Base-by-base conservation (phyloP, 2,113 vertebrate genomes). In the Xiphophorus couchianus region DNA sequence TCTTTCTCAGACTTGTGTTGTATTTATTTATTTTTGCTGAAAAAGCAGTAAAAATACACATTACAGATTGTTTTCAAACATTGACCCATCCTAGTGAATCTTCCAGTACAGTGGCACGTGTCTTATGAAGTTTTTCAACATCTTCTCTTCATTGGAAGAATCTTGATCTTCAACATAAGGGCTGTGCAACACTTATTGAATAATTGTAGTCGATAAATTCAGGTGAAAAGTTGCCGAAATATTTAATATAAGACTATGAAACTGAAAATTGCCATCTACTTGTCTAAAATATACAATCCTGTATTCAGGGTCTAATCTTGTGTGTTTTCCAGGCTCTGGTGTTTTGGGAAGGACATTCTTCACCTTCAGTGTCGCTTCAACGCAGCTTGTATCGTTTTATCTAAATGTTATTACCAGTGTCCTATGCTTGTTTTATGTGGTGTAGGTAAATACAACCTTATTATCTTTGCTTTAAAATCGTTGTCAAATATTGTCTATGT, bases 271-370 rank as follows among this genome's bases (percentile, higher is more conserved):
- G 48, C 14, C 13, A 4, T 54, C 14, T 2, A 1, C 5, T 54
- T 54, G 6, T n/a, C 51, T 1, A n/a, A 58, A 58, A 10, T 3
- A 3, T 25, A n/a, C 9, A 25, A 11, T 11, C n/a, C 7, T 58
- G 22, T 9, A n/a, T 58, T 58, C 51, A 58, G 2, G n/a, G 22
- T n/a, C 51, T n/a, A n/a, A 58, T n/a, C 51, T n/a, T n/a, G 25
- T 58, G 51, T 84, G 13, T 84, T 39, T 83, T 80, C 6, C 83
- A 93, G 91, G 4, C 0, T 33, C 74, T 2, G 2, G 6, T 0
- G 80, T 91, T 66, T 60, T 22, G 0, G 42, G 5, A n/a, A 69
- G 13, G 7, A 79, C 84, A 0, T 81, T 76, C 76, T 82, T 89
- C 76, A 73, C 17, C 58, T 89, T 69, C 73, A 87, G 11, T 11